These are phyloP conservation scores for Synergus laeviventris DNA, from an alignment of 2,888 invertebrate genomes.

Conservation along the genomic window DNA sequence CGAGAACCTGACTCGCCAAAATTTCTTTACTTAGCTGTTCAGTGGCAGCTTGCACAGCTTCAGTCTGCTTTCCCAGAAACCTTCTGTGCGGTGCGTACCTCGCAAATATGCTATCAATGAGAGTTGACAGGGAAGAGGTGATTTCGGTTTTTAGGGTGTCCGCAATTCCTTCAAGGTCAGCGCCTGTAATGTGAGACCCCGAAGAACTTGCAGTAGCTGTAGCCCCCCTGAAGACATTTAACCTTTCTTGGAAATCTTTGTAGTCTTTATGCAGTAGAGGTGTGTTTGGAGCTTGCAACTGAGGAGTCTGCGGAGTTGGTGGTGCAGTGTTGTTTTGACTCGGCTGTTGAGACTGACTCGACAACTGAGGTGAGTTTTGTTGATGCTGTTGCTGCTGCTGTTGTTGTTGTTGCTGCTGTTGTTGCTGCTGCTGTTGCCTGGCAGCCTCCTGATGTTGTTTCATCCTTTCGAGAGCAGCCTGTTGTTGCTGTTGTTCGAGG, in stretches of 20 bases:
- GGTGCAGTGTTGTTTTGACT: slow-evolving; percentile 64
- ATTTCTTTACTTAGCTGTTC: slow-evolving; percentile 92
- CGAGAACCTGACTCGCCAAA: slow-evolving; percentile 88
- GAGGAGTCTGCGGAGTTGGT: slow-evolving; percentile 67
- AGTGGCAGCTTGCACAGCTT: slow-evolving; percentile 87
- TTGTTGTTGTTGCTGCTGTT: slow-evolving; percentile 77
- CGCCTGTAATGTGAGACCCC: slow-evolving; percentile 82
- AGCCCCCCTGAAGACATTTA: slow-evolving; percentile 86
- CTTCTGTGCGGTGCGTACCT: slow-evolving; percentile 90
- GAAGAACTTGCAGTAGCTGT: slow-evolving; percentile 79
- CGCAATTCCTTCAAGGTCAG: slow-evolving; percentile 92
- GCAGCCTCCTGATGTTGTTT: slow-evolving; percentile 77
- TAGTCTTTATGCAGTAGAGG: slow-evolving; percentile 73
- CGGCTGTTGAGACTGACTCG: slow-evolving; percentile 69
- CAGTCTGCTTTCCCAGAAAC: slow-evolving; percentile 85
- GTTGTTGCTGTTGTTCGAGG: slow-evolving; percentile 78
- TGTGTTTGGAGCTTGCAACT: slow-evolving; percentile 77
- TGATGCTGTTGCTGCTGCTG: slow-evolving; percentile 78
- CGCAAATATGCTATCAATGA: slow-evolving; percentile 92
- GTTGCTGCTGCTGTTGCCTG: slow-evolving; percentile 77
- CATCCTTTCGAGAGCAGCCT: slow-evolving; percentile 76
- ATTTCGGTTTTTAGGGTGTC: slow-evolving; percentile 94
- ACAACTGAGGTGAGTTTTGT: slow-evolving; percentile 68
- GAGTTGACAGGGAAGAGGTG: slow-evolving; percentile 87
- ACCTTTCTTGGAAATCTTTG: slow-evolving; percentile 85